Conservation (phyloP, 2,113 vertebrate genomes). For the Anhinga anhinga region DNA sequence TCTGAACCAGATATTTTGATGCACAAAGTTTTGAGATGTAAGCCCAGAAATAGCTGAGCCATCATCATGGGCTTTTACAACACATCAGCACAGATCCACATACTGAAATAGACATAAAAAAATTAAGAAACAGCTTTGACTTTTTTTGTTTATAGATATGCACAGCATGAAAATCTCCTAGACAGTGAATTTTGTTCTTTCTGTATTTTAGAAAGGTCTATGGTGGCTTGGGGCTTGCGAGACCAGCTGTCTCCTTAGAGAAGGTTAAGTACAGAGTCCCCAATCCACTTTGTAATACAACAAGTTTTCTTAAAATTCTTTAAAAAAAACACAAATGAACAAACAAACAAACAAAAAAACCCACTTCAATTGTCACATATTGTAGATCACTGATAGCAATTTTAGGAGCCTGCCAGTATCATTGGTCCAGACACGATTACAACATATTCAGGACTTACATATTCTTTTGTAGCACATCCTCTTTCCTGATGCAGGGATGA, state of each 20-base stretch:
- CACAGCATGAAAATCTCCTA: background rate
- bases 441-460: background rate
- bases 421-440: background rate
- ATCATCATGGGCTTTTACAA: background rate
- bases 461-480: background rate
- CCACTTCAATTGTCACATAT: background rate
- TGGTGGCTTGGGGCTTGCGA: background rate
- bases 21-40: background rate
- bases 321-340: background rate
- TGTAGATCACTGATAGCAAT: background rate
- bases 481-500: background rate
- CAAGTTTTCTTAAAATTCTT: background rate
- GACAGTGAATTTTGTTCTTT: background rate
- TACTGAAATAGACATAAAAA: background rate
- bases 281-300: background rate
- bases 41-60: background rate
- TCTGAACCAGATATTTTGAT: background rate
- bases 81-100: background rate
- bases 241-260: background rate
- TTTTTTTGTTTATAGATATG: background rate
- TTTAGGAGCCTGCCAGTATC: background rate
- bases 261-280: background rate
- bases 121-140: background rate
- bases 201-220: background rate
- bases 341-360: background rate